These are phyloP conservation scores for Teleogryllus oceanicus DNA, from an alignment of 2,888 invertebrate genomes.

Conservation along the genomic window DNA sequence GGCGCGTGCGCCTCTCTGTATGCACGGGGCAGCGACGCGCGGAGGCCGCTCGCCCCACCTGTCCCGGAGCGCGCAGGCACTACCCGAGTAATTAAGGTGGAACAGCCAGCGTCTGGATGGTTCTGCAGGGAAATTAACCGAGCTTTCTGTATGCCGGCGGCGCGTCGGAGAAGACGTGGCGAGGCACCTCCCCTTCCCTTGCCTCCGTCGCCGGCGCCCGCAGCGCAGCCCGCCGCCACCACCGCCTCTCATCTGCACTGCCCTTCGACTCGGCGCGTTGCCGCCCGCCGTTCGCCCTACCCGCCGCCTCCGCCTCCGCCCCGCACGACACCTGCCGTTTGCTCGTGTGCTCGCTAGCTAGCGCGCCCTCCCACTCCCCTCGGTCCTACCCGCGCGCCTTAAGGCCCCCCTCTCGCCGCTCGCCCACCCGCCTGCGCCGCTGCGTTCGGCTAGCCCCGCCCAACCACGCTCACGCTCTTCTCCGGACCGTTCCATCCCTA, in stretches of 20 bases:
- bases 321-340: no score
- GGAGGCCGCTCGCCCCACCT: not conserved
- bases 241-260: not conserved
- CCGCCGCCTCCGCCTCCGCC: no score
- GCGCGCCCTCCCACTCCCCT: no score
- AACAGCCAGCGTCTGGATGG: slow-evolving; percentile 7
- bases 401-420: no score
- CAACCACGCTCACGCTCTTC: no score
- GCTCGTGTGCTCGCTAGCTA: no score
- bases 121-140: slow-evolving; percentile 18
- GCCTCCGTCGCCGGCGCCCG: not conserved
- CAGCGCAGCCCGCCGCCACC: not conserved
- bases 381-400: no score
- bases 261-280: not conserved
- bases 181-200: not conserved
- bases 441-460: no score
- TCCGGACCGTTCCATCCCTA: no score
- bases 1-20: not conserved
- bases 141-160: slow-evolving; percentile 6
- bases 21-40: not conserved
- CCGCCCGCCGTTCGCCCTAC: not conserved
- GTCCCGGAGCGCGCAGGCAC: slow-evolving; percentile 10
- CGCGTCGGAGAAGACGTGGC: slow-evolving; percentile 18
- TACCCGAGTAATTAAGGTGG: slow-evolving; percentile 18
- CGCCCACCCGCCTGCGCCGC: no score